Conservation (phyloP, 2,888 invertebrate genomes). For the Ectemnius continuus region DNA sequence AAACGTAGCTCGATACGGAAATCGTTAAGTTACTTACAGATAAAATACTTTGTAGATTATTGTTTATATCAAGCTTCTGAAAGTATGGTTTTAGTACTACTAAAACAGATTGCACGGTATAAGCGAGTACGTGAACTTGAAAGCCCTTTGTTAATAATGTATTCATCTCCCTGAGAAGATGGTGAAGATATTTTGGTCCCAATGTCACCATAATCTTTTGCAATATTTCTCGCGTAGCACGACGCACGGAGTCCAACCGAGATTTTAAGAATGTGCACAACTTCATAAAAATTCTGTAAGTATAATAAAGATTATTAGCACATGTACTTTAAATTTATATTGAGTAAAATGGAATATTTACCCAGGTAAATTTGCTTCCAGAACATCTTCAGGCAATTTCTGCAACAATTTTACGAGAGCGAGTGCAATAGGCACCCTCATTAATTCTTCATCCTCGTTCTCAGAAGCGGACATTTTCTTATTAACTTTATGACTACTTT, state of each 20-base stretch:
- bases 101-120: conserved; percentile 91
- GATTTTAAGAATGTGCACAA: conserved; percentile 94
- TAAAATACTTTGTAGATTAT: conserved; percentile 86
- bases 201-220: conserved; percentile 92
- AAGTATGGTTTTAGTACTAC: conserved; percentile 85
- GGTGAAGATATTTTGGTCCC: conserved; percentile 88
- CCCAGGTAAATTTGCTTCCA: conserved; percentile 90
- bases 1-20: no score
- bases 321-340: not conserved
- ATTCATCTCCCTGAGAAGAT: conserved; percentile 89
- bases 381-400: conserved; percentile 87
- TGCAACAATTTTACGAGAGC: conserved; percentile 95
- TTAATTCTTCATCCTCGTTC: conserved; percentile 93
- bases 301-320: conserved; percentile 9
- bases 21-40: conserved; percentile 79
- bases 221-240: conserved; percentile 93
- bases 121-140: conserved; percentile 95
- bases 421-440: conserved; percentile 93
- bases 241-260: conserved; percentile 90
- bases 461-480: conserved; percentile 83
- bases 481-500: conserved; percentile 88
- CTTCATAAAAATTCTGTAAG: conserved; percentile 88
- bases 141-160: conserved; percentile 91
- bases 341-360: conserved; percentile 75
- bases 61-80: conserved; percentile 88